Conservation (phyloP, 2,113 vertebrate genomes). For the Nothobranchius kuhntae region DNA sequence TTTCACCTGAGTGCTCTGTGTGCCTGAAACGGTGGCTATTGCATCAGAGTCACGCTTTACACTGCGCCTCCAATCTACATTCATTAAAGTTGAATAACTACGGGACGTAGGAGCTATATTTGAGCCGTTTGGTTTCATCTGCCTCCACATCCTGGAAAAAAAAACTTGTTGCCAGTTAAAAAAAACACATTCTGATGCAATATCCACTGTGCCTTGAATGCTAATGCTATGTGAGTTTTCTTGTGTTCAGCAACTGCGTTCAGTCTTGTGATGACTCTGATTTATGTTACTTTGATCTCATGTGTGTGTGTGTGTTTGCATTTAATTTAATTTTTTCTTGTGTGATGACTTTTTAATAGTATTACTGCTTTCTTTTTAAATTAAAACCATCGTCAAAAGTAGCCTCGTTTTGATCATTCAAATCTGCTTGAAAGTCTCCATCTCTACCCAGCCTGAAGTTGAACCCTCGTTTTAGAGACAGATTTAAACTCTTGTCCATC, state of each 20-base stretch:
- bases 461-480: slow-evolving; percentile 26
- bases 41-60: slow-evolving; percentile 60
- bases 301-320: slow-evolving; percentile 7
- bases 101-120: slow-evolving; percentile 31
- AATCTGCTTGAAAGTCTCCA: background rate
- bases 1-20: slow-evolving; percentile 67
- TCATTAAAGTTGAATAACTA: slow-evolving; percentile 35
- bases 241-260: slow-evolving; percentile 41
- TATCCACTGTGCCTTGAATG: slow-evolving; percentile 64
- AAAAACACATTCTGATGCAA: slow-evolving; percentile 70
- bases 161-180: slow-evolving; percentile 28
- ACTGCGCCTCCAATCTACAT: slow-evolving; percentile 23
- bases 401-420: background rate
- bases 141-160: slow-evolving; percentile 13
- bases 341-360: slow-evolving; percentile 45
- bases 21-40: slow-evolving; percentile 66
- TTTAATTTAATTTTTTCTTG: slow-evolving; percentile 10
- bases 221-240: slow-evolving; percentile 47
- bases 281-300: background rate
- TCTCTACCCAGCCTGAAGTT: background rate
- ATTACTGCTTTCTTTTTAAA: background rate
- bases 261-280: slow-evolving; percentile 36
- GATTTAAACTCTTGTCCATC: slow-evolving; percentile 28
- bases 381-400: background rate
- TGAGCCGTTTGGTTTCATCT: slow-evolving; percentile 20